These are phyloP conservation scores for Neoscelio sp. DNA, from an alignment of 2,888 invertebrate genomes.

Conservation along the genomic window DNA sequence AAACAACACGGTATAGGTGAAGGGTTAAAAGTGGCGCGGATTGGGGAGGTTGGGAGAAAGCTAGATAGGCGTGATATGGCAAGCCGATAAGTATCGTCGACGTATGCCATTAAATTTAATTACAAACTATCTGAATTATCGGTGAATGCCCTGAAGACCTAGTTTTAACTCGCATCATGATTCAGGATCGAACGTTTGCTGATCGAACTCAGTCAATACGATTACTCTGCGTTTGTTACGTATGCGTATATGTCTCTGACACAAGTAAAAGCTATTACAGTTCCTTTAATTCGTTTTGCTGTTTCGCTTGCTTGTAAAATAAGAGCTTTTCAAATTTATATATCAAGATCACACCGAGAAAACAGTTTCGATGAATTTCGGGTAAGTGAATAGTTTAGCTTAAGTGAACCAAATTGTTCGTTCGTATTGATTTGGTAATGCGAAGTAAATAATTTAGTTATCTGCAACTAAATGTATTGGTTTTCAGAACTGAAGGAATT, in stretches of 20 bases:
- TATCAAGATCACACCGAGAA: constrained; percentile 35
- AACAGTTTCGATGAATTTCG: not conserved
- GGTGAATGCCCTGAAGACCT: constrained; percentile 61
- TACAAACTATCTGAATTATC: constrained; percentile 75
- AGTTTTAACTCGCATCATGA: constrained; percentile 53
- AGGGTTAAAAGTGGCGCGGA: constrained; percentile 10
- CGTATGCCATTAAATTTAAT: constrained; percentile 74
- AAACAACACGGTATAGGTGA: constrained; percentile 5
- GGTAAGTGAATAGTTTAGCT: no score
- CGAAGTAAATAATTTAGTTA: no score
- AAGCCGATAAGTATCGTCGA: constrained; percentile 61
- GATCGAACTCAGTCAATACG: constrained; percentile 62
- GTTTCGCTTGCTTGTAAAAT: constrained; percentile 48
- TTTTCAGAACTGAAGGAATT: no score
- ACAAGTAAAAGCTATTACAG: constrained; percentile 62
- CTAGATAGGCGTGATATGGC: constrained; percentile 32
- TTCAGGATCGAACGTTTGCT: constrained; percentile 60
- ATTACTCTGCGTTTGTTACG: constrained; percentile 61
- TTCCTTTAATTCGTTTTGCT: constrained; percentile 62
- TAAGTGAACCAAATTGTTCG: no score
- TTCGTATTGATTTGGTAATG: no score
- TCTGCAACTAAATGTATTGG: no score
- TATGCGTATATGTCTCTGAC: constrained; percentile 60
- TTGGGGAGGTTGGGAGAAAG: not conserved
- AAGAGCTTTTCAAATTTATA: constrained; percentile 54